Conservation (phyloP, 2,113 vertebrate species). For the Murina feae region DNA sequence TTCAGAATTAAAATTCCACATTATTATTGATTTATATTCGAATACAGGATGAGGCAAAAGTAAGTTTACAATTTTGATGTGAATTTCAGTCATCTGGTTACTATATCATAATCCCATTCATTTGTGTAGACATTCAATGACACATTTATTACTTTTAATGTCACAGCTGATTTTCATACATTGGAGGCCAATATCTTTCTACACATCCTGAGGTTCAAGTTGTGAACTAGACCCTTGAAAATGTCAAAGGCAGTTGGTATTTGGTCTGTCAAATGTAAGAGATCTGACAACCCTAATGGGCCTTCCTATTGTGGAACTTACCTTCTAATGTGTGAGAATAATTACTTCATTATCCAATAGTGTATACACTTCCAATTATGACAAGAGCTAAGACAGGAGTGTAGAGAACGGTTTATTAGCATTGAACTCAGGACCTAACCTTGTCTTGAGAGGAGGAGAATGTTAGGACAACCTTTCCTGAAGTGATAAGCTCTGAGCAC, state of each 20-base stretch:
- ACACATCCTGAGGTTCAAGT: neutral
- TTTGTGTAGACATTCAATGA: conserved; percentile 10
- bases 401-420: neutral
- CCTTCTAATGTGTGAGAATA: neutral
- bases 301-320: neutral
- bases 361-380: neutral
- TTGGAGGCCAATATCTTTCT: neutral
- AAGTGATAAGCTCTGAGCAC: neutral
- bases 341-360: neutral
- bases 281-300: neutral
- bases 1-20: neutral
- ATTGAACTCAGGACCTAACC: neutral
- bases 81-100: neutral
- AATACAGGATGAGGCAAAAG: neutral
- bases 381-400: neutral
- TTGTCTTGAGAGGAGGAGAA: neutral
- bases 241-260: neutral
- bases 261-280: neutral
- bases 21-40: neutral
- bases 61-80: neutral
- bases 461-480: neutral
- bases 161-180: neutral
- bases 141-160: neutral
- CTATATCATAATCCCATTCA: neutral
- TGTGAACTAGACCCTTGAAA: neutral